Evolutionary conservation across 2,888 invertebrate genomes (phyloP).

Genomic region (Sturmia bella): DNA sequence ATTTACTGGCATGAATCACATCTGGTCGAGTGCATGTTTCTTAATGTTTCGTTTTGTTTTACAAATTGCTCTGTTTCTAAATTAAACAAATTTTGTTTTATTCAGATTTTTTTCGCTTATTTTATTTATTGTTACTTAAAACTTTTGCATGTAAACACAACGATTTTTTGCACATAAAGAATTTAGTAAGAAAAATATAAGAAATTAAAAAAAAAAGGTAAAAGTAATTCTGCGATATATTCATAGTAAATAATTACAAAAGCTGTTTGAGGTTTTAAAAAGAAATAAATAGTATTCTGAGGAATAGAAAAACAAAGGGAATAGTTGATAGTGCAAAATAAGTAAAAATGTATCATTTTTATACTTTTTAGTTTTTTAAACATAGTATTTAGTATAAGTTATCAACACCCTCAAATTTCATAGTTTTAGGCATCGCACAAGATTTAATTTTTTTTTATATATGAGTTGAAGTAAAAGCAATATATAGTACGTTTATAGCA

Average conservation of each 20-base stretch:
- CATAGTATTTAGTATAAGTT: too few relatives aligned
- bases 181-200: background rate
- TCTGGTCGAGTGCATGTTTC: slow-evolving; percentile 4
- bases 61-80: slow-evolving; percentile 10
- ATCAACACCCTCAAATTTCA: too few relatives aligned
- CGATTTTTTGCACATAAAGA: background rate
- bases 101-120: slow-evolving; percentile 20
- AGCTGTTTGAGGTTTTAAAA: too few relatives aligned
- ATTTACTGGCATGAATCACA: slow-evolving; percentile 32
- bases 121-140: slow-evolving; percentile 39
- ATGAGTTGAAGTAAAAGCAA: too few relatives aligned
- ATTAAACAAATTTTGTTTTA: slow-evolving; percentile 13
- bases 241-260: background rate
- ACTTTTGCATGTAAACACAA: slow-evolving; percentile 27
- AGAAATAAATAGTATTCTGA: too few relatives aligned
- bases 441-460: too few relatives aligned
- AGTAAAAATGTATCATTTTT: too few relatives aligned
- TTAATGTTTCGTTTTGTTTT: slow-evolving; percentile 20
- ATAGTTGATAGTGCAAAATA: too few relatives aligned
- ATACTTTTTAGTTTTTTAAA: too few relatives aligned
- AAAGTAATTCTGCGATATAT: slow-evolving; percentile 24
- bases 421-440: too few relatives aligned
- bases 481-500: too few relatives aligned
- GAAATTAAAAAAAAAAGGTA: background rate
- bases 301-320: too few relatives aligned